These are phyloP conservation scores for Malaclemys terrapin DNA, from an alignment of 2,113 vertebrate species.

Conservation along the genomic window DNA sequence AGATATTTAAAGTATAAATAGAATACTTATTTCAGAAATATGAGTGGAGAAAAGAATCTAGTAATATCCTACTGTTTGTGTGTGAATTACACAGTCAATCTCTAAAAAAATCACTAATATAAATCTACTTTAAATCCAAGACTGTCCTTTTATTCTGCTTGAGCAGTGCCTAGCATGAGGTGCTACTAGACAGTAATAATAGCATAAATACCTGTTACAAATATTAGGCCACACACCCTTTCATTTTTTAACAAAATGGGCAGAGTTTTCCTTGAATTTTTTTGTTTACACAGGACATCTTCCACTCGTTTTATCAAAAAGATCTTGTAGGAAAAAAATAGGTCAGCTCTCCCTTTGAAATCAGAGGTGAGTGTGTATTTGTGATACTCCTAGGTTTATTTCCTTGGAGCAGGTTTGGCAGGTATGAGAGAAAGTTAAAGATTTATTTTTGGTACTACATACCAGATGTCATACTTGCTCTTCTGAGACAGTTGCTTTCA, in stretches of 20 bases:
- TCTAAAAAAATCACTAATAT: slow-evolving; percentile 8
- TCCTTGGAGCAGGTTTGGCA: slow-evolving; percentile 69
- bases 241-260: neutral
- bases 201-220: slow-evolving; percentile 9
- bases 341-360: slow-evolving; percentile 75
- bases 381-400: slow-evolving; percentile 70
- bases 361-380: slow-evolving; percentile 52
- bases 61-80: neutral
- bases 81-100: neutral
- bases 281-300: slow-evolving; percentile 42
- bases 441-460: slow-evolving; percentile 74
- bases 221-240: neutral
- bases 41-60: slow-evolving; percentile 13
- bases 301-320: slow-evolving; percentile 48
- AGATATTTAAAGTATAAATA: slow-evolving; percentile 7
- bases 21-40: slow-evolving; percentile 9
- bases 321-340: slow-evolving; percentile 65
- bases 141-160: slow-evolving; percentile 1
- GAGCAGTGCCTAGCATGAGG: neutral
- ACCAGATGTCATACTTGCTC: slow-evolving; percentile 76
- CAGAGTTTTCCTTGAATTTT: slow-evolving; percentile 12
- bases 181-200: neutral
- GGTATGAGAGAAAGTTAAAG: slow-evolving; percentile 75
- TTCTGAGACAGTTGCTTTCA: slow-evolving; percentile 75
- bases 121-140: neutral